A percentile compares a stretch with the other conserved stretches of the same genome.
These are phyloP conservation scores for Octomys mimax DNA, from an alignment of 2,797 vertebrate species.

Conservation along the genomic window DNA sequence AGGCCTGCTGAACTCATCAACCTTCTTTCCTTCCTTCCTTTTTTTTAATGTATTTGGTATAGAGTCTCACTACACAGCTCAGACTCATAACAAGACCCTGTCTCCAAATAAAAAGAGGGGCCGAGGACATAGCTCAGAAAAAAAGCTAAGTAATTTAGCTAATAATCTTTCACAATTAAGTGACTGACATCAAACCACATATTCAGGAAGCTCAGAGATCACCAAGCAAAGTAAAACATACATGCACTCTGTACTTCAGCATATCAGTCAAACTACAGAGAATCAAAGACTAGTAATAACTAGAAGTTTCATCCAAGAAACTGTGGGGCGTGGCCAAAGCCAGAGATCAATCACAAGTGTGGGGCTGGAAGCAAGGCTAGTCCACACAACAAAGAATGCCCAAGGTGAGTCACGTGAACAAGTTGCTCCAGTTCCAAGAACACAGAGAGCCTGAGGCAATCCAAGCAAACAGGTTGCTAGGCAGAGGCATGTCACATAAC, in stretches of 20 bases:
- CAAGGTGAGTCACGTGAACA: too few relatives aligned
- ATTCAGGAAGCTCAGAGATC: not conserved
- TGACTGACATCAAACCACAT: not conserved
- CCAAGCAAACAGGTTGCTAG: too few relatives aligned
- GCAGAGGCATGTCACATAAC: too few relatives aligned
- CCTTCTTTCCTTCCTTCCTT: not conserved
- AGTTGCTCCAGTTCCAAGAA: too few relatives aligned
- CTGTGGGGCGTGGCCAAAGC: not conserved
- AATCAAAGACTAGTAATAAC: not conserved
- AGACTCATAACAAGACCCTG: not conserved
- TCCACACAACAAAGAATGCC: too few relatives aligned
- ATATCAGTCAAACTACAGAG: not conserved
- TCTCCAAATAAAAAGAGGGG: not conserved
- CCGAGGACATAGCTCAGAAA: not conserved
- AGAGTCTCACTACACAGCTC: too few relatives aligned
- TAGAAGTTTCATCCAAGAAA: not conserved
- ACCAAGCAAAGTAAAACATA: not conserved
- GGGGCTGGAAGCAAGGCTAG: too few relatives aligned
- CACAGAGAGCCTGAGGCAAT: too few relatives aligned
- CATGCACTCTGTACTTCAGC: not conserved
- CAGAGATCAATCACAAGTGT: not conserved
- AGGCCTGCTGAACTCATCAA: not conserved
- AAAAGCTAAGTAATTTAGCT: not conserved
- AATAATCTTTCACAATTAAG: not conserved
- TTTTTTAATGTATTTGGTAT: too few relatives aligned